These are phyloP conservation scores for Phlogophora meticulosa DNA, from an alignment of 2,888 invertebrate species.

Conservation along the genomic window DNA sequence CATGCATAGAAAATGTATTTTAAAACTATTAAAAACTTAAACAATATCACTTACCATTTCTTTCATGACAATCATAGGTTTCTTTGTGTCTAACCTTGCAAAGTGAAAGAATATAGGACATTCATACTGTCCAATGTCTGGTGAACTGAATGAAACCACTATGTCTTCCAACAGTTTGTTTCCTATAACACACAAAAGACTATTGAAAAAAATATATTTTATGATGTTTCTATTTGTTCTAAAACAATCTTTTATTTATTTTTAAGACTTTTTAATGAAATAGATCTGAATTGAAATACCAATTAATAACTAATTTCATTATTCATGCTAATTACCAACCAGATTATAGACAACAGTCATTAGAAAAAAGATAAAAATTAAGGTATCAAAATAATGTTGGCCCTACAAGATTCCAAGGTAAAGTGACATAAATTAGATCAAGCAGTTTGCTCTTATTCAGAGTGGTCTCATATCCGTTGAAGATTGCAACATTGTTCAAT, in stretches of 20 bases:
- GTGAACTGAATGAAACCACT: slow-evolving; percentile 69
- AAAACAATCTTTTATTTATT: neutral
- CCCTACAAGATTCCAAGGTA: neutral
- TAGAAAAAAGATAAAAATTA: neutral
- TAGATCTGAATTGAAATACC: neutral
- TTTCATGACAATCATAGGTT: slow-evolving; percentile 78
- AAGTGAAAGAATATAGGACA: slow-evolving; percentile 85
- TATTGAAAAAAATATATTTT: neutral
- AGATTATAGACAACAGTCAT: neutral
- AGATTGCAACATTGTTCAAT: slow-evolving; percentile 16
- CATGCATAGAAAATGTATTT: neutral
- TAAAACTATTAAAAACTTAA: neutral
- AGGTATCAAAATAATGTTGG: neutral
- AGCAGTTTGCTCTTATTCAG: neutral
- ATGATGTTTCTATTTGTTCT: neutral
- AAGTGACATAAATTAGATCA: slow-evolving; percentile 9
- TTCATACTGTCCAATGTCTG: slow-evolving; percentile 82
- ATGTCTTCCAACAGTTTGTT: slow-evolving; percentile 65
- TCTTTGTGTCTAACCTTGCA: slow-evolving; percentile 67
- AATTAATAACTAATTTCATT: slow-evolving; percentile 9
- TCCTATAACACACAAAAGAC: slow-evolving; percentile 71
- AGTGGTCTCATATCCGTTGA: neutral
- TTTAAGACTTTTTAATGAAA: neutral
- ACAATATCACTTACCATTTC: slow-evolving; percentile 81
- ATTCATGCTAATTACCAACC: neutral